Evolutionary conservation across 2,888 invertebrate genomes (phyloP).

Genomic region (Caenorhabditis auriculariae): DNA sequence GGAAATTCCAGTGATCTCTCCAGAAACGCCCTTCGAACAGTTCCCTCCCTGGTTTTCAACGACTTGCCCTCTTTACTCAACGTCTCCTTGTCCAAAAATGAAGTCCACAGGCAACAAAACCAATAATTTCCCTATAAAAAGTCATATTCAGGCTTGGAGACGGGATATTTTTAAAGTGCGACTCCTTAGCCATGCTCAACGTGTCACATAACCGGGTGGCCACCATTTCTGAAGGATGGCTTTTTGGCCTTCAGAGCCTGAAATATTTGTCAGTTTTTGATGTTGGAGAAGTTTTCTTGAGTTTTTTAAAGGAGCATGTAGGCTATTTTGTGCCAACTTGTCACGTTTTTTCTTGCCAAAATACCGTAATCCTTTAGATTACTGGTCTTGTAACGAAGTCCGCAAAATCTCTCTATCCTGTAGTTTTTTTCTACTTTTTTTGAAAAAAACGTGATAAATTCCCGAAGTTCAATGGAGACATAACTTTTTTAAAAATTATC

Average conservation of each 20-base stretch:
- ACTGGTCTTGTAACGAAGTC: no score
- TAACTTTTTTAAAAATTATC: no score
- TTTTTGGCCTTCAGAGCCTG: conserved; percentile 37
- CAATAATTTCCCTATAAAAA: not conserved
- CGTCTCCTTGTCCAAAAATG: conserved; percentile 35
- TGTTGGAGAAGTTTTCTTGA: not conserved
- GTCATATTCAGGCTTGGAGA: conserved; percentile 29
- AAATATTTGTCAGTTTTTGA: conserved; percentile 33
- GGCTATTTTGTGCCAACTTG: no score
- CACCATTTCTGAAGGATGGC: conserved; percentile 39
- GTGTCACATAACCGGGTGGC: conserved; percentile 38
- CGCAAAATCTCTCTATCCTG: no score
- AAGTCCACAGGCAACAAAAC: conserved; percentile 11
- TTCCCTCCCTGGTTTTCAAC: conserved; percentile 31
- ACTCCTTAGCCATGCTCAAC: conserved; percentile 33
- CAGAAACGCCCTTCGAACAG: conserved; percentile 27
- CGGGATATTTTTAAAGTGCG: conserved; percentile 43
- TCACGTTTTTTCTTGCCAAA: no score
- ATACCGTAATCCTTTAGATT: no score
- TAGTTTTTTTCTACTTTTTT: no score
- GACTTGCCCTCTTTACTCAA: conserved; percentile 26
- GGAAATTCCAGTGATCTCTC: conserved; percentile 35
- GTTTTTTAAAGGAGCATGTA: no score
- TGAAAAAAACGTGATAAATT: no score
- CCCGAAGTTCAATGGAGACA: no score